Evolutionary conservation across 2,888 invertebrate genomes (phyloP), one percentile per base, ranked within the genome.

Genomic region (Cenopis cana): DNA sequence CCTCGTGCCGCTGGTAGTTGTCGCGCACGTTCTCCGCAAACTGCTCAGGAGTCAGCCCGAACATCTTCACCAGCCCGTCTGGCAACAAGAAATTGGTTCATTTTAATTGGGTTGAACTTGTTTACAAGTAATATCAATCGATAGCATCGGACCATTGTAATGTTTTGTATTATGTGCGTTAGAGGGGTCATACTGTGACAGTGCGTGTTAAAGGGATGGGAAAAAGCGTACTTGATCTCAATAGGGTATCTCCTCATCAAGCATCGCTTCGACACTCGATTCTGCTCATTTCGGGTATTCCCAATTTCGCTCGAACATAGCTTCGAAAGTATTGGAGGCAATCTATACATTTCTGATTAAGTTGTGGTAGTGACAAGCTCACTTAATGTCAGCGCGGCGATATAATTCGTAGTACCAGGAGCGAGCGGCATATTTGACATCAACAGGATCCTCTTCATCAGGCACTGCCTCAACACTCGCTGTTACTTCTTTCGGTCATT

Each of bases 1-100:
- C 98, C 83, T 99, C 99, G 85, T 98, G 97, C 14, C 98, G 94
- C 86, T 98, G 98, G 87, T 99, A 99, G 86, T 98, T 98, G 83
- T 99, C 99, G 0, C 98, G 95, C 9, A 99, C 94, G 92, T 99
- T 99, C 91, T 99, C 99, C 0, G 98, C 98, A 87, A 98, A 99
- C 88, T 99, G 97, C 84, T 98, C 98, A 0, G 99, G 98, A 0
- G 96, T 95, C 65, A 99, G 91, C 74, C 99, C 99, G 88, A 99
- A 99, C 84, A 96, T 96, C 85, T 97, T 97, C 2, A 98, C 98
- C 56, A 99, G 94, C 0, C 96, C 96, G 80, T 96, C 97, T 96
- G 86, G 18, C 14, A 20, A 72, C 65, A 36, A 71, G 50, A 33
- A 6, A 9, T 33, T 4, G n/a, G n/a, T n/a, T n/a, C n/a, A n/a